Evolutionary conservation across 2,113 vertebrate species (phyloP), one percentile per base, ranked within the genome.

Genomic region (Notothenia rossii): DNA sequence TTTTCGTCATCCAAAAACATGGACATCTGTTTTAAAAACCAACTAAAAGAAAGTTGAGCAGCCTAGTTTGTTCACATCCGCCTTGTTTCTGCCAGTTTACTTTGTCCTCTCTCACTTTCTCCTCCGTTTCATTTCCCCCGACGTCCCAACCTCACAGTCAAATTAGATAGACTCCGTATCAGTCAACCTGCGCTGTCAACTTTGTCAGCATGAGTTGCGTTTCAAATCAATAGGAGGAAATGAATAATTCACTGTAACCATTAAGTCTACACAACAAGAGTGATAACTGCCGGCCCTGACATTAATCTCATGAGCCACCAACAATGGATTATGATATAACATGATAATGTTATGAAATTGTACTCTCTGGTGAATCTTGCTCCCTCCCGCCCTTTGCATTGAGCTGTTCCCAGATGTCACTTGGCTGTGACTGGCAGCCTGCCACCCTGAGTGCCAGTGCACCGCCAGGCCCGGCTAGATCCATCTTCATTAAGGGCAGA

Each of bases 401-500:
- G 83, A 89, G 83, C 83, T 86, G 82, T 85, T 82, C 88, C 84
- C 89, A 86, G 86, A 84, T 91, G 93, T 88, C 93, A 90, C 84
- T 86, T 80, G 89, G 70, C 79, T 86, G 83, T 92, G 93, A 93
- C 89, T 93, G 94, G 93, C 92, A 89, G 85, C 66, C 81, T 91
- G 89, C 90, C 88, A 91, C 86, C 78, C 84, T 43, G 48, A 77
- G 84, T 79, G 90, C 86, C 83, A 79, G 49, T 73, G 79, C 82
- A 79, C 81, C 77, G 81, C 86, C 87, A 72, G 84, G 69, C 88
- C 71, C 72, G 49, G 82, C 86, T 75, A 89, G 85, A 92, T 93
- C 91, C 92, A 91, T 93, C 91, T 93, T 94, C 92, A 93, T 93
- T 94, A 90, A 65, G 77, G 73, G 79, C 88, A 84, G 78, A 90